phyloP scores from a whole-genome alignment of 2,113 vertebrate species.

The Saimiri boliviensis region DNA sequence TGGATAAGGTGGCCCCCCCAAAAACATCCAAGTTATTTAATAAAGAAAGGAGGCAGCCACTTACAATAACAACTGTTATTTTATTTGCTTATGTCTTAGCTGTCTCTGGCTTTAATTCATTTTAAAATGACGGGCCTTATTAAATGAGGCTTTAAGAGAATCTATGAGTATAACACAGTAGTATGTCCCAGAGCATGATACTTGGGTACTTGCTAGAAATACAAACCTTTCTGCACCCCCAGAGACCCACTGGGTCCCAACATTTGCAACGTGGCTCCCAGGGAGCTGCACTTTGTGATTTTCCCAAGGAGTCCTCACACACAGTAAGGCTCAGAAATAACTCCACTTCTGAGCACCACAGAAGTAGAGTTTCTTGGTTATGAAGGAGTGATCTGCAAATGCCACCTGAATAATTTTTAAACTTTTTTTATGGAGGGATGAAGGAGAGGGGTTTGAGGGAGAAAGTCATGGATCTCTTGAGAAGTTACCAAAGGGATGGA shows the following conservation, averaged over 20 bases:
- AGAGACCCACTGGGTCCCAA: not conserved
- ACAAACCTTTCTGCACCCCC: not conserved
- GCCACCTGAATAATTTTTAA: not conserved
- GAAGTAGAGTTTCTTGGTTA: not conserved
- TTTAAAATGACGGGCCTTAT: not conserved
- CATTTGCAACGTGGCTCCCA: not conserved
- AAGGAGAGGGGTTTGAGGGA: not conserved
- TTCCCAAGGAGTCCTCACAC: not conserved
- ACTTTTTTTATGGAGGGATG: not conserved
- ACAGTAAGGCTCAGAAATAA: not conserved
- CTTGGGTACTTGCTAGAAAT: not conserved
- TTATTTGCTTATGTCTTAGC: not conserved
- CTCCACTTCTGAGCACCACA: not conserved
- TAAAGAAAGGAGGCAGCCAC: not conserved
- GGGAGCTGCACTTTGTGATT: not conserved
- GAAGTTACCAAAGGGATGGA: not conserved
- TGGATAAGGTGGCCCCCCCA: not conserved
- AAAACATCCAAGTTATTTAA: not conserved
- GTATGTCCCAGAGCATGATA: not conserved
- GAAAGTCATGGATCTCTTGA: not conserved
- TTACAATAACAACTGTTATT: not conserved
- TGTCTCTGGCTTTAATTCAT: not conserved
- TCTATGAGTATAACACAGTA: not conserved
- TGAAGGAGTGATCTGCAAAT: not conserved
- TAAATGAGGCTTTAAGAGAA: not conserved